These are phyloP conservation scores for Scaptomyza montana DNA, from an alignment of 1,140 invertebrate genomes.

Conservation along the genomic window DNA sequence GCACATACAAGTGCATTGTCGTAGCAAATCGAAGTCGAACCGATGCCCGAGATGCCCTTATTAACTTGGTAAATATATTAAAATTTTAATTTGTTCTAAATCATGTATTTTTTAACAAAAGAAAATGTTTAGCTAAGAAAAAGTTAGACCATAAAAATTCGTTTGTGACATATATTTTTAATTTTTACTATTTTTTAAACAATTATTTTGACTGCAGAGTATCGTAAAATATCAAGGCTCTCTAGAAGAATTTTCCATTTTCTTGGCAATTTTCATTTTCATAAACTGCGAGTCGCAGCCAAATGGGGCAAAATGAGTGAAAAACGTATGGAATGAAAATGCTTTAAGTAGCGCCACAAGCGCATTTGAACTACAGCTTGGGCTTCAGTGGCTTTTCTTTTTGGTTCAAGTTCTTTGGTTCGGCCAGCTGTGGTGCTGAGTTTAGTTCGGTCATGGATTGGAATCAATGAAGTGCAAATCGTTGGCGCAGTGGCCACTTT, in stretches of 20 bases:
- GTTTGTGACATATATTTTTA: too few species aligned
- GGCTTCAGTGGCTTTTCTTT: not conserved
- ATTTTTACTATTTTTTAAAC: too few species aligned
- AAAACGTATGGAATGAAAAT: conserved; percentile 58
- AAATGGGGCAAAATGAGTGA: conserved; percentile 51
- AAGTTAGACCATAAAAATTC: too few species aligned
- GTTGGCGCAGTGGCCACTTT: conserved; percentile 69
- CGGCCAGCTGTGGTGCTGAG: not conserved
- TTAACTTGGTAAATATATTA: too few species aligned
- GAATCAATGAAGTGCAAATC: conserved; percentile 77
- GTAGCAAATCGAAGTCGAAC: conserved; percentile 11
- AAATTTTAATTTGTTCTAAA: too few species aligned
- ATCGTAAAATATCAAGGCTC: not conserved
- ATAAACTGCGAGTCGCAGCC: conserved; percentile 55
- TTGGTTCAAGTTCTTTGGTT: not conserved
- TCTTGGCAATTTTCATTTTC: conserved; percentile 72
- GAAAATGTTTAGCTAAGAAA: too few species aligned
- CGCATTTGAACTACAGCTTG: conserved; percentile 10
- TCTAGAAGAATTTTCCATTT: conserved; percentile 53
- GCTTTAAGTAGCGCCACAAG: conserved; percentile 55
- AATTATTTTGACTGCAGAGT: not conserved
- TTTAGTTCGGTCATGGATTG: conserved; percentile 34
- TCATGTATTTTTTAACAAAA: too few species aligned
- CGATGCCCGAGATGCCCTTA: not conserved
- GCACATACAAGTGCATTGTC: conserved; percentile 46